These are phyloP conservation scores for Neogobius melanostomus DNA, from an alignment of 2,113 vertebrate species.

Conservation along the genomic window DNA sequence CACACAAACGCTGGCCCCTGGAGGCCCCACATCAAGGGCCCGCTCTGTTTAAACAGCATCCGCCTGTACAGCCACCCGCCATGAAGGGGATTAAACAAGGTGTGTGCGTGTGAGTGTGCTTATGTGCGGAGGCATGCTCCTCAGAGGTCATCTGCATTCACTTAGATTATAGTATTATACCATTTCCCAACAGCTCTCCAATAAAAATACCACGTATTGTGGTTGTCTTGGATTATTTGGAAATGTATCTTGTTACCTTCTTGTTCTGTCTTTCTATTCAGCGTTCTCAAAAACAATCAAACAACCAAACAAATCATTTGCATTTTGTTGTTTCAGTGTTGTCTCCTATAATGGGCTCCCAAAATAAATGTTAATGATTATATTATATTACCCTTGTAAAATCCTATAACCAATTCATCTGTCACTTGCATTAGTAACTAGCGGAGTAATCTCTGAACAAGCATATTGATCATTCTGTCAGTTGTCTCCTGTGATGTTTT, in stretches of 20 bases:
- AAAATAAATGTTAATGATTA: no score
- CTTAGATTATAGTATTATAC: slow-evolving; percentile 3
- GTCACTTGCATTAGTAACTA: not conserved
- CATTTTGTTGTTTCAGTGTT: no score
- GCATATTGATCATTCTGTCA: not conserved
- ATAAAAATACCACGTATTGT: not conserved
- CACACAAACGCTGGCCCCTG: slow-evolving; percentile 62
- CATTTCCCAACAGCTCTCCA: not conserved
- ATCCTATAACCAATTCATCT: not conserved
- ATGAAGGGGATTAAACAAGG: slow-evolving; percentile 78
- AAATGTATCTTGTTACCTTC: no score
- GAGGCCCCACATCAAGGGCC: slow-evolving; percentile 76
- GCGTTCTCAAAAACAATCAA: no score
- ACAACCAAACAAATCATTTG: no score
- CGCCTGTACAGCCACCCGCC: slow-evolving; percentile 73
- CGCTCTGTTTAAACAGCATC: slow-evolving; percentile 80
- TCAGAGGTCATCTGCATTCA: slow-evolving; percentile 16
- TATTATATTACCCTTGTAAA: no score
- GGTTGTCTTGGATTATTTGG: no score
- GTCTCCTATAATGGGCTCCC: no score
- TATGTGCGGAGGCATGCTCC: slow-evolving; percentile 9
- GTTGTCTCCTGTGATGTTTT: not conserved
- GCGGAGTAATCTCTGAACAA: not conserved
- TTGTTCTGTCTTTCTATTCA: no score
- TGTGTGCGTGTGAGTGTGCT: slow-evolving; percentile 46